Evolutionary conservation across 2,888 invertebrate genomes (phyloP).

Genomic region (Drosophila nigritarsus): DNA sequence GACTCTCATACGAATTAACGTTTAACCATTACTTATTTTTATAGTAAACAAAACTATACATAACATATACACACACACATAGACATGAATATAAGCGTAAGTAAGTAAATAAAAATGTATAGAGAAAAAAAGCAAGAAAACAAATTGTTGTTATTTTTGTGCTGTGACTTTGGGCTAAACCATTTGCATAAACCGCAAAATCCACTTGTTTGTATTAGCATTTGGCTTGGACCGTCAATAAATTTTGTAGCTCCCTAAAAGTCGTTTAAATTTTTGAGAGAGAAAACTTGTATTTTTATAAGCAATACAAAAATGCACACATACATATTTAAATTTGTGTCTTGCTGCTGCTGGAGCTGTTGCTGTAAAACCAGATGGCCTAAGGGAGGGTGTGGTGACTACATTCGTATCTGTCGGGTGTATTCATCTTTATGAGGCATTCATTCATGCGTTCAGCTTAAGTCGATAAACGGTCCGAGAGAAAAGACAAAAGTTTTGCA

Average conservation of each 20-base stretch:
- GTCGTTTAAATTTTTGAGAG: constrained; percentile 46
- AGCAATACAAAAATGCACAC: constrained; percentile 19
- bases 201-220: constrained; percentile 78
- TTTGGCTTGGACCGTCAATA: constrained; percentile 60
- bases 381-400: constrained; percentile 4
- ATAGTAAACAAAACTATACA: constrained; percentile 41
- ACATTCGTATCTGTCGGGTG: constrained; percentile 42
- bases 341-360: constrained; percentile 18
- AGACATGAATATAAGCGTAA: constrained; percentile 11
- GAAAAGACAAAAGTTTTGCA: constrained; percentile 73
- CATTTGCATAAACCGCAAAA: constrained; percentile 78
- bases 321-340: constrained; percentile 47
- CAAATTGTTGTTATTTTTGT: constrained; percentile 49
- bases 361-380: constrained; percentile 37
- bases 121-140: constrained; percentile 15
- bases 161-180: constrained; percentile 43
- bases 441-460: constrained; percentile 71
- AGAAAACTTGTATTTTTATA: constrained; percentile 52
- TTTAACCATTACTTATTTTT: constrained; percentile 60
- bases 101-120: constrained; percentile 17
- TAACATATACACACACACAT: constrained; percentile 9
- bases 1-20: constrained; percentile 26
- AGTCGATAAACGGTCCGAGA: constrained; percentile 55
- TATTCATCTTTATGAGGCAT: constrained; percentile 79
- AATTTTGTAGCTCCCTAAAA: constrained; percentile 55